Base-by-base conservation (phyloP, 2,797 vertebrate genomes). In the Tenualosa ilisha region DNA sequence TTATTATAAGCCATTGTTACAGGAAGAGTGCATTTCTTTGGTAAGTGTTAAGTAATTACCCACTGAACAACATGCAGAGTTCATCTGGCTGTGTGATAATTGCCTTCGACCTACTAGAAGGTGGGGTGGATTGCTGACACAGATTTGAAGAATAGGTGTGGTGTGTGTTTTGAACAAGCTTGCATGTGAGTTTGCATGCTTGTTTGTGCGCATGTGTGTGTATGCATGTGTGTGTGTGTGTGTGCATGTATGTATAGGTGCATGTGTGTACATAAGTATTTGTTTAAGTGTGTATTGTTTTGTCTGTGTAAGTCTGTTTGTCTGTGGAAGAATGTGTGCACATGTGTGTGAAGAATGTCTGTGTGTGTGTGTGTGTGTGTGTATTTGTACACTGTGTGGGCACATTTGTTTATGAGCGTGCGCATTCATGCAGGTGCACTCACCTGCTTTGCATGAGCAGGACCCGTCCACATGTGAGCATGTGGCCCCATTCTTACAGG, bases 391-490 rank as follows among this genome's bases (percentile, higher is more conserved):
- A 15, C 51, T 46, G 13, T 53, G 13, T 53, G 51, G 13, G 51
- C 51, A 53, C 51, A 53, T 59, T 59, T 59, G 56, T 59, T 59
- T 59, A n/a, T 22, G 56, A 59, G 56, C 22, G 63, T 43, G 83
- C 3, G 6, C 12, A 8, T 5, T 11, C 17, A 13, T 37, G 22
- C 8, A n/a, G 13, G 22, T 15, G n/a, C 22, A 46, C 93, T 93
- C 91, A 99, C 98, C 98, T 96, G 96, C 95, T 93, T 93, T 96
- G 89, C 98, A 99, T 84, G 94, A 92, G 91, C 98, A 99, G 79
- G 97, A 97, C 20, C 98, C 98, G 1, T 99, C 98, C 75, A 97
- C 96, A n/a, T 97, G 91, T 11, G 97, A 99, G 89, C 98, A 99
- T 20, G 92, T 51, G 0, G 97, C 98, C 81, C 91, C 86, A 0